Base-by-base conservation (phyloP, 2,113 vertebrate genomes). In the Ptilorrhoa leucosticta region DNA sequence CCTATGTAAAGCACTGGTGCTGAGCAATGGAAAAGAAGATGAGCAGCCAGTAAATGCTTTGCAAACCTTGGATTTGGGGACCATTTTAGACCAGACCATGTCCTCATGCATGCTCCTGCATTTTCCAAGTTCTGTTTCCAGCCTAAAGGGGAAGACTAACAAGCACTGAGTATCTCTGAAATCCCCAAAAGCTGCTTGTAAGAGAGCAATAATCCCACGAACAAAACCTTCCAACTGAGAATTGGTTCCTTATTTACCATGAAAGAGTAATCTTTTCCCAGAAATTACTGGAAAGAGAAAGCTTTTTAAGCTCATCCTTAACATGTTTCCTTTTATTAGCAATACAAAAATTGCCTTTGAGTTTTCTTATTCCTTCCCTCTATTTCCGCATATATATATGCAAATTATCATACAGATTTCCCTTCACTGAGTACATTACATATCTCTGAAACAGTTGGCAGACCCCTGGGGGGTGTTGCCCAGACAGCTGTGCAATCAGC, bases 401-500 rank as follows among this genome's bases (percentile, higher is more conserved):
- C 77, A 95, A 97, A 96, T 97, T 94, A 79, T 33, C 37, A 40
- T 87, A 83, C 76, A 92, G 96, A 96, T 90, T 93, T 91, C 88
- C 93, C 76, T 71, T 84, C 86, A 69, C 77, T 51, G 85, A 77
- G 70, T 94, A 75, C 33, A 47, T 61, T 45, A 82, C 60, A 39
- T 89, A 80, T 94, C 95, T 96, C 93, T 93, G 91, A 97, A 97
- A 96, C 91, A 97, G 87, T 95, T 95, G 91, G 96, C 90, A 96
- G 90, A 50, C 93, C 87, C 96, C 83, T 73, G 23, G 78, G 90
- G 95, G 78, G 89, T 91, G 87, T 87, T 94, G 96, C 94, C 96
- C 94, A 88, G 91, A 94, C 92, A 97, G 95, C 96, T 94, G 90
- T 96, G 89, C 94, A 97, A 94, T 97, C 96, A 97, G 93, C 91